Conservation (phyloP, 2,888 invertebrate genomes). For the Noctua fimbriata region DNA sequence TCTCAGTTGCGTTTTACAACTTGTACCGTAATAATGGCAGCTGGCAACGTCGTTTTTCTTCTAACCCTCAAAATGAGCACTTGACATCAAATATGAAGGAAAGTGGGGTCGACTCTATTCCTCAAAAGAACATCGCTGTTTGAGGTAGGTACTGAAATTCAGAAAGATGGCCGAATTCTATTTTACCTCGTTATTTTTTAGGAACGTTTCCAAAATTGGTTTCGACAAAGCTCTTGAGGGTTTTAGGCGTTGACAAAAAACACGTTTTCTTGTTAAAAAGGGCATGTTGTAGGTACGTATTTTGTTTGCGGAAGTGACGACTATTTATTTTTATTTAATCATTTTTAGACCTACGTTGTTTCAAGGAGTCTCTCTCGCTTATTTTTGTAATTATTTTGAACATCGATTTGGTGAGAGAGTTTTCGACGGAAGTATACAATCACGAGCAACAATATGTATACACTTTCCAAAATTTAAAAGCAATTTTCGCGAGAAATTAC, state of each 20-base stretch:
- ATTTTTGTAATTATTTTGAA: not conserved
- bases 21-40: constrained; percentile 43
- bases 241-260: constrained; percentile 41
- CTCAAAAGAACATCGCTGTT: constrained; percentile 44
- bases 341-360: not conserved
- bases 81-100: constrained; percentile 46
- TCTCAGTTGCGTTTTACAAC: constrained; percentile 42
- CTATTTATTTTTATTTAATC: not conserved
- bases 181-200: constrained; percentile 49
- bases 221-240: constrained; percentile 41
- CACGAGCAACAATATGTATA: too few species aligned
- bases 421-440: not conserved
- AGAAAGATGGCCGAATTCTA: constrained; percentile 17
- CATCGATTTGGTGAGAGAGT: not conserved
- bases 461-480: too few species aligned
- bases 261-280: constrained; percentile 31
- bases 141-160: constrained; percentile 4
- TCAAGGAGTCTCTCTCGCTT: too few species aligned
- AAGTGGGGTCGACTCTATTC: constrained; percentile 32
- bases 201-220: constrained; percentile 39
- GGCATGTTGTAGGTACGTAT: not conserved
- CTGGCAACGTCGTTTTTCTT: constrained; percentile 38
- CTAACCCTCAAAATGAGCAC: constrained; percentile 37
- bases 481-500: too few species aligned
- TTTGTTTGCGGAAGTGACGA: constrained; percentile 4